These are phyloP conservation scores for Scelioninae gen. 1 DNA, from an alignment of 2,888 invertebrate species.

Conservation along the genomic window DNA sequence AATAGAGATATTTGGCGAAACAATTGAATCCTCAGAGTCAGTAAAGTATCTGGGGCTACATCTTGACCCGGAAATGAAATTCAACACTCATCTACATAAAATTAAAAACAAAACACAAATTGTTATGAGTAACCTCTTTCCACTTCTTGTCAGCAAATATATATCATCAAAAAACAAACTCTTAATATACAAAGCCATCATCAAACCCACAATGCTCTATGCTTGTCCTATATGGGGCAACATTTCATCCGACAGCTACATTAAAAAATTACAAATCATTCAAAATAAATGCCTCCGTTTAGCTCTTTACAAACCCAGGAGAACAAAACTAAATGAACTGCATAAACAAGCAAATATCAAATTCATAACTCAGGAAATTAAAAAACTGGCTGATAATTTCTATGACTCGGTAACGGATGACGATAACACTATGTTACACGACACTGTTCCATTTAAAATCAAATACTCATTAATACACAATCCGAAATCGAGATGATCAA, in stretches of 20 bases:
- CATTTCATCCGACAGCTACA: neutral
- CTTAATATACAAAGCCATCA: conserved; percentile 71
- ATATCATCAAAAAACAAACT: conserved; percentile 62
- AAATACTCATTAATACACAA: no score
- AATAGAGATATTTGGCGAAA: no score
- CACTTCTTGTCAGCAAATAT: conserved; percentile 3
- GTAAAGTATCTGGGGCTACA: neutral
- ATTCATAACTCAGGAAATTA: neutral
- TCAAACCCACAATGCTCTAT: conserved; percentile 71
- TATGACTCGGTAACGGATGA: neutral
- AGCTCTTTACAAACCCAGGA: neutral
- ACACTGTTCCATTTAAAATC: no score
- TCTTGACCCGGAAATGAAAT: neutral
- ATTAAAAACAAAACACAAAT: neutral
- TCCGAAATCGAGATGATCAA: no score
- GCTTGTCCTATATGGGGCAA: conserved; percentile 62
- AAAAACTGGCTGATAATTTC: neutral
- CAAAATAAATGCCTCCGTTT: neutral
- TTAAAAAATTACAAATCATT: neutral
- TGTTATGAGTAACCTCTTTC: neutral
- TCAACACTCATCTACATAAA: neutral
- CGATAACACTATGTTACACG: no score
- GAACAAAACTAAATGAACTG: neutral
- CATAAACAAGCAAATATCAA: neutral
- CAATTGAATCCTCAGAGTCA: no score